A percentile compares a stretch with the other conserved stretches of the same genome.
Conservation (phyloP, 2,888 invertebrate species). For the Sesamia inferens region DNA sequence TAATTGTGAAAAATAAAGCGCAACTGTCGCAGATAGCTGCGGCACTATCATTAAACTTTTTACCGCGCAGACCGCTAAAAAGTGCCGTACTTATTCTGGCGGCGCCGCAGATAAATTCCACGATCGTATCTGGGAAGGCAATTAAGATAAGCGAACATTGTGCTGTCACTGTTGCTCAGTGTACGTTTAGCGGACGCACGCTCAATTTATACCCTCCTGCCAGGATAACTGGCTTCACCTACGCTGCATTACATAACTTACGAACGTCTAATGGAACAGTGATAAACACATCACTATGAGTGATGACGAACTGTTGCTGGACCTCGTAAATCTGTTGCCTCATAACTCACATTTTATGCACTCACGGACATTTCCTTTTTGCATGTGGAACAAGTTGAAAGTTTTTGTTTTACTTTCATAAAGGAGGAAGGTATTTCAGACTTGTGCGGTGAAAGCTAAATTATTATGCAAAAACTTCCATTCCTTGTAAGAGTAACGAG, state of each 20-base stretch:
- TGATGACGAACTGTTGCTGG: constrained; percentile 57
- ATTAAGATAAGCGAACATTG: constrained; percentile 87
- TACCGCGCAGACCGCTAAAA: constrained; percentile 76
- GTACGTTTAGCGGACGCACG: constrained; percentile 77
- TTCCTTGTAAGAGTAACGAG: constrained; percentile 36
- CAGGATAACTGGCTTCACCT: constrained; percentile 65
- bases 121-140: constrained; percentile 85
- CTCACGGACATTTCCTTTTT: constrained; percentile 45
- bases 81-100: constrained; percentile 74
- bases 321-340: constrained; percentile 48
- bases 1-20: constrained; percentile 65
- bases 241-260: constrained; percentile 58
- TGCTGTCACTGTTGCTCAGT: constrained; percentile 82
- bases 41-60: constrained; percentile 81
- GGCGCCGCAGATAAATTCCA: constrained; percentile 83
- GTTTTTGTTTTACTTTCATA: constrained; percentile 42
- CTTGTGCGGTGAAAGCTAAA: constrained; percentile 39
- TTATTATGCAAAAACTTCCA: constrained; percentile 52
- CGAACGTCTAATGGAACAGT: constrained; percentile 41
- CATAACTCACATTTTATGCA: constrained; percentile 53
- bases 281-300: constrained; percentile 61
- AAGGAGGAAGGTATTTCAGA: constrained; percentile 30
- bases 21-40: constrained; percentile 63
- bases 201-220: constrained; percentile 77
- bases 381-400: constrained; percentile 9